phyloP scores from a whole-genome alignment of 2,797 vertebrate species.

The Dicrostonyx torquatus region DNA sequence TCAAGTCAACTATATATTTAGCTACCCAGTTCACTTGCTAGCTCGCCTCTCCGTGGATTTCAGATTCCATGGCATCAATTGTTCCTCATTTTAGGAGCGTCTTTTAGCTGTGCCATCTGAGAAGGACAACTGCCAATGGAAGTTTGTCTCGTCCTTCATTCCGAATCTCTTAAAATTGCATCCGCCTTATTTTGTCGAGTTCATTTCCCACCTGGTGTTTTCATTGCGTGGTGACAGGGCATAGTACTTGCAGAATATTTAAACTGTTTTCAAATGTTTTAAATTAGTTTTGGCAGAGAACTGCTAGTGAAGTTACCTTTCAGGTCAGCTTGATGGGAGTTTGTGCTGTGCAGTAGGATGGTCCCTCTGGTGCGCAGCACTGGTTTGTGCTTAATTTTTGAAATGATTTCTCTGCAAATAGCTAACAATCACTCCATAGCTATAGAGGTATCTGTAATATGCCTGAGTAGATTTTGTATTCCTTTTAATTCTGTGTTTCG shows the following conservation, averaged over 20 bases:
- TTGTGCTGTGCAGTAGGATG: neutral
- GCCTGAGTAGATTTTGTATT: neutral
- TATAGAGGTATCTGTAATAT: neutral
- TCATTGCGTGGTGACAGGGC: rapidly evolving
- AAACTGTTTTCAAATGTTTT: neutral
- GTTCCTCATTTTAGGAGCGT: neutral
- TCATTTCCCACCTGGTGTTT: neutral
- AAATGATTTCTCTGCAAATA: neutral
- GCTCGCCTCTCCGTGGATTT: neutral
- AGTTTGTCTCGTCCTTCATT: neutral
- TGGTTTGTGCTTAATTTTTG: neutral
- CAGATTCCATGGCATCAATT: neutral
- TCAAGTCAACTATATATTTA: neutral
- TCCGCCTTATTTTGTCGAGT: neutral
- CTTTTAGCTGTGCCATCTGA: neutral
- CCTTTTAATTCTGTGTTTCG: neutral
- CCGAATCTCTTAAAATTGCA: neutral
- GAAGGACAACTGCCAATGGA: neutral
- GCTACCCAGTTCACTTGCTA: neutral
- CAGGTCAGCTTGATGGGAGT: neutral
- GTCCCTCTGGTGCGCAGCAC: rapidly evolving
- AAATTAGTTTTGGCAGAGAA: neutral
- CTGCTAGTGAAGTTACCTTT: neutral
- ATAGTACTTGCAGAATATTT: neutral
- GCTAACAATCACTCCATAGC: neutral